Base-by-base conservation (phyloP, 2,797 vertebrate genomes). In the Mycteria americana region DNA sequence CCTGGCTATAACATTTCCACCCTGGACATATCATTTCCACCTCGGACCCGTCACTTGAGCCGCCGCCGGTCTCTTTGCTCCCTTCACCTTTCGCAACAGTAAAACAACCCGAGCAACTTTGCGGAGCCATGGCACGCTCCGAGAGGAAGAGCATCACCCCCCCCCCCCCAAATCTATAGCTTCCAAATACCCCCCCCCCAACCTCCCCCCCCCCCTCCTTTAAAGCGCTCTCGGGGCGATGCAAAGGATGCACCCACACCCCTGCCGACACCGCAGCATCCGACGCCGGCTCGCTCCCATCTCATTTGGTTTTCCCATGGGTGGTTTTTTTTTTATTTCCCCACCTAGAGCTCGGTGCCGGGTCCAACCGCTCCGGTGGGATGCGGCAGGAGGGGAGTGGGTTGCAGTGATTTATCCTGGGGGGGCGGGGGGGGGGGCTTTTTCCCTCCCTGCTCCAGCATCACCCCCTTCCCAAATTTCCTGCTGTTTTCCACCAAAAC, bases 381-480 rank as follows among this genome's bases (percentile, higher is more conserved):
- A 59, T 77, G 72, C 3, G 21, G 68, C 63, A 28, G 63, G 63
- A 83, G 59, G 30, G 54, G 54, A 88, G 23, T 22, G 33, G 72
- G 59, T 62, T 91, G 11, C 31, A 9, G 69, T 45, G 75, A 33
- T 70, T 56, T 70, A 43, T 31, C 35, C 35, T 18, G 27, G 27
- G 33, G 9, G 3, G 0, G n/a, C n/a, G 7, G 6, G 0, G 7
- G 18, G 5, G 35, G 37, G 13, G 30, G 12, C 73, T 94, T 60
- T 46, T 27, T 10, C 45, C 41, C 19, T 50, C 18, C 15, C 17
- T 35, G 35, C 30, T 37, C 59, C 7, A 12, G 25, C 35, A 9
- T 68, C 16, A 0, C 25, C 64, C 24, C 50, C 50, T 86, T 60
- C 60, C 67, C 46, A 45, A n/a, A 64, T 95, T 63, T 79, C 62